Evolutionary conservation across 2,113 vertebrate genomes (phyloP), one percentile per base, ranked within the genome.

Genomic region (Dolichallabes microphthalmus): DNA sequence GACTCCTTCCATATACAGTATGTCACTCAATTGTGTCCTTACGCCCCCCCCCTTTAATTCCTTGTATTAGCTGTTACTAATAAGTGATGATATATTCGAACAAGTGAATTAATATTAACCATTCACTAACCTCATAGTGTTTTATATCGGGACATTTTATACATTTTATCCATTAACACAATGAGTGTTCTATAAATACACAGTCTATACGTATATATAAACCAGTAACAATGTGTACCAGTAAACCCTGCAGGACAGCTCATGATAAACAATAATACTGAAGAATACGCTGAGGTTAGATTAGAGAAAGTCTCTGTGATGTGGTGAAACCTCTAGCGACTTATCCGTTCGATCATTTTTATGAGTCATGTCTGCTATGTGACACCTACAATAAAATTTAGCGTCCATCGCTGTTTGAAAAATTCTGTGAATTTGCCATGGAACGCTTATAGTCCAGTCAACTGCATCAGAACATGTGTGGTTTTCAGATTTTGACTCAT

Each of bases 401-500:
- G 39, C 64, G 55, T 45, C 57, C 69, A 75, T 35, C 25, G 50
- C 8, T 61, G 5, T 45, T 75, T 39, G 35, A 83, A 68, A 45
- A 79, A 53, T 85, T 80, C 9, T 60, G 30, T 57, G 53, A 64
- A 64, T 74, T 25, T n/a, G 14, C 11, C 57, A 17, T 30, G 50
- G 32, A 78, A 78, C 20, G 30, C 13, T 52, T 19, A 6, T 79
- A 60, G 27, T 15, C 68, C 52, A 77, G 58, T 45, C 13, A 50
- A 80, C 58, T 25, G 32, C 58, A 63, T 45, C 25, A 74, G 55
- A 74, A 82, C n/a, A 60, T 63, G 39, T 69, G 66, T 64, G 58
- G 60, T 74, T 75, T 86, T 71, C 50, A 58, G 35, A 58, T 79
- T 89, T 86, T 86, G 71, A 82, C 66, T 86, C 85, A 87, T 85